Conservation (phyloP, 2,113 vertebrate species). For the Axis porcinus region DNA sequence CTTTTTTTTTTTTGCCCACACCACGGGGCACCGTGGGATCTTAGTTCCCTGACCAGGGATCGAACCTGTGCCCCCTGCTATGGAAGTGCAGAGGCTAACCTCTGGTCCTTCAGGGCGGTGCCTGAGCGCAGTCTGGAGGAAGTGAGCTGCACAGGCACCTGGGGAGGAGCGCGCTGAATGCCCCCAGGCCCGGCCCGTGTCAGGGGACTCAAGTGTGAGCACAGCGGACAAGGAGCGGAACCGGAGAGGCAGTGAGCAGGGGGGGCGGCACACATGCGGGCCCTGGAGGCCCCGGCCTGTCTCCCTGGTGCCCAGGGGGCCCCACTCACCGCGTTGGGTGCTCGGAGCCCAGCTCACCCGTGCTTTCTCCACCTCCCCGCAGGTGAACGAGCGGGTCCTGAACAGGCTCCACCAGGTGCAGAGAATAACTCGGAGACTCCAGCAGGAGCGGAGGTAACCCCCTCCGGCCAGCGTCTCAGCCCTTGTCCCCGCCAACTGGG, state of each 20-base stretch:
- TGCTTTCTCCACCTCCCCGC: not conserved
- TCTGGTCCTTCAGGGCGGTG: not conserved
- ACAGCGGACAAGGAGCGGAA: accelerated
- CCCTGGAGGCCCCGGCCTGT: not conserved
- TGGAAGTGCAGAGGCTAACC: not conserved
- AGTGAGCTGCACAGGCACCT: not conserved
- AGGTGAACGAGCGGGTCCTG: constrained; percentile 91
- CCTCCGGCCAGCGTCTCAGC: accelerated
- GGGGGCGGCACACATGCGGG: accelerated
- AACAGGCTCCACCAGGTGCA: constrained; percentile 91
- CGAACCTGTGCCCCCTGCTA: not conserved
- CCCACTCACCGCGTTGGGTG: accelerated
- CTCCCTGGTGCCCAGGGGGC: not conserved
- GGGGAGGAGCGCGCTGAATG: not conserved
- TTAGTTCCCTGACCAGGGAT: not conserved
- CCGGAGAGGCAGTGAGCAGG: not conserved
- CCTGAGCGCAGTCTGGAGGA: not conserved
- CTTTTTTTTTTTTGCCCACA: not conserved
- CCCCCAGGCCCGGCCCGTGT: not conserved
- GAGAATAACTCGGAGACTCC: constrained; percentile 86
- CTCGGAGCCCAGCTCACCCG: accelerated
- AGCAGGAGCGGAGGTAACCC: constrained; percentile 88
- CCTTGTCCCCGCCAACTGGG: accelerated
- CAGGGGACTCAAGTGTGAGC: not conserved
- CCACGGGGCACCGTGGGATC: accelerated